These are phyloP conservation scores for Halcyon chelicuti DNA, from an alignment of 2,797 vertebrate species.

Conservation along the genomic window DNA sequence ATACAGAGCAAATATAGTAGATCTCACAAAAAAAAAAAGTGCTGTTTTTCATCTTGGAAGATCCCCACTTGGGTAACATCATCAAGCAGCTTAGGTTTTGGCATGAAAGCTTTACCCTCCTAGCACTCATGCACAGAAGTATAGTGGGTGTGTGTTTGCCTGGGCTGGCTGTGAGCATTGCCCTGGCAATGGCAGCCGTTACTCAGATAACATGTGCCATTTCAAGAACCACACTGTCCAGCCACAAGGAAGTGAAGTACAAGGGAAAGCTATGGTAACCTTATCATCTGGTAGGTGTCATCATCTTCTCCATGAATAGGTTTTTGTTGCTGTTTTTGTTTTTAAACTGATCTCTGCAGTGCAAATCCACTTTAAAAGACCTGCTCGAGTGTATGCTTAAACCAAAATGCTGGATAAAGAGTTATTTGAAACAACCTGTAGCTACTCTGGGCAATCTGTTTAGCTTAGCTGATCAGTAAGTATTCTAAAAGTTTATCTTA, in stretches of 20 bases:
- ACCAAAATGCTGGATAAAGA: neutral
- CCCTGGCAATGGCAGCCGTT: neutral
- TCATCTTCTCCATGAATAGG: neutral
- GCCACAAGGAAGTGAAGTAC: neutral
- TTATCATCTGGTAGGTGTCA: neutral
- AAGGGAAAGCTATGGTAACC: neutral
- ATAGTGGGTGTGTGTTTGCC: neutral
- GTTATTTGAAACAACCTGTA: neutral
- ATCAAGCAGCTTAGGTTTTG: neutral
- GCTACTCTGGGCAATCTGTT: neutral
- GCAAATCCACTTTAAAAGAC: neutral
- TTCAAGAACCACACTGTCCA: neutral
- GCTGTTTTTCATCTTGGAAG: neutral
- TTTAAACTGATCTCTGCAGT: neutral
- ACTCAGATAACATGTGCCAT: neutral
- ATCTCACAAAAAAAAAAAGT: neutral
- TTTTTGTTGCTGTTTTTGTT: neutral
- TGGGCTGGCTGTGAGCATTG: neutral
- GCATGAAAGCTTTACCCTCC: neutral
- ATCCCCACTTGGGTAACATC: neutral
- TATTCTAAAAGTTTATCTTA: neutral
- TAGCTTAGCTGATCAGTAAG: neutral
- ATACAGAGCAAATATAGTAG: neutral
- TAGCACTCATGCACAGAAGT: fast-evolving
- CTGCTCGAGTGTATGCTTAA: neutral